A percentile compares a stretch with the other conserved stretches of the same genome.
Evolutionary conservation across 2,797 vertebrate species (phyloP).

Genomic region (Alouatta caraya): DNA sequence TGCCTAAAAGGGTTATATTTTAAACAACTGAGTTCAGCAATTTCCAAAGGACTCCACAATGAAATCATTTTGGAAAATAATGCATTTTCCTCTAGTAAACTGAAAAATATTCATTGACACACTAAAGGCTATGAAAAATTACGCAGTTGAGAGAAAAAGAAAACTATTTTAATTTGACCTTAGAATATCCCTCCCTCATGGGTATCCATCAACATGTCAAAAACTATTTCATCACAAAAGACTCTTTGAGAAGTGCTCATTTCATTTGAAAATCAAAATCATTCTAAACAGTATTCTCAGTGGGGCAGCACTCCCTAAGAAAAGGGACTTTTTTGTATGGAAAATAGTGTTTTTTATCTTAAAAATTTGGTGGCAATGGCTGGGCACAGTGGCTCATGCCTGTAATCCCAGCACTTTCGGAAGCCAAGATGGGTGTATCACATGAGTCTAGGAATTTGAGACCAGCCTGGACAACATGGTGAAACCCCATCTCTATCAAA

Average conservation of each 20-base stretch:
- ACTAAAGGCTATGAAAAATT: conserved; percentile 35
- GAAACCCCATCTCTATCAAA: too few relatives aligned
- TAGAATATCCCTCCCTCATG: background rate
- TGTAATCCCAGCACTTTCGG: too few relatives aligned
- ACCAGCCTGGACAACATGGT: too few relatives aligned
- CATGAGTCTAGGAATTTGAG: too few relatives aligned
- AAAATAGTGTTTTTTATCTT: background rate
- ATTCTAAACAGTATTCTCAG: conserved; percentile 43
- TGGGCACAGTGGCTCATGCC: too few relatives aligned
- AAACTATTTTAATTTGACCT: background rate
- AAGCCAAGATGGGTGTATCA: too few relatives aligned
- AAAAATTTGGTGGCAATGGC: background rate
- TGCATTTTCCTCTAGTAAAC: background rate
- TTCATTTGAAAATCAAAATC: conserved; percentile 22
- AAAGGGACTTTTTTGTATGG: background rate
- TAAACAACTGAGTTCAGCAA: conserved; percentile 3
- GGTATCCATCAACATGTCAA: background rate
- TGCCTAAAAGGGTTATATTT: background rate
- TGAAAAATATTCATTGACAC: background rate
- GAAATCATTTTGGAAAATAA: background rate
- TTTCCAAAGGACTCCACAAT: background rate
- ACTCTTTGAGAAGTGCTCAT: background rate
- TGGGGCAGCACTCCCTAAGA: background rate
- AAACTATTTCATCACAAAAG: conserved; percentile 26
- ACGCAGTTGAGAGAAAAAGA: background rate